Evolutionary conservation across 2,888 invertebrate genomes (phyloP), one percentile per base, ranked within the genome.

Genomic region (Andrena fulva): DNA sequence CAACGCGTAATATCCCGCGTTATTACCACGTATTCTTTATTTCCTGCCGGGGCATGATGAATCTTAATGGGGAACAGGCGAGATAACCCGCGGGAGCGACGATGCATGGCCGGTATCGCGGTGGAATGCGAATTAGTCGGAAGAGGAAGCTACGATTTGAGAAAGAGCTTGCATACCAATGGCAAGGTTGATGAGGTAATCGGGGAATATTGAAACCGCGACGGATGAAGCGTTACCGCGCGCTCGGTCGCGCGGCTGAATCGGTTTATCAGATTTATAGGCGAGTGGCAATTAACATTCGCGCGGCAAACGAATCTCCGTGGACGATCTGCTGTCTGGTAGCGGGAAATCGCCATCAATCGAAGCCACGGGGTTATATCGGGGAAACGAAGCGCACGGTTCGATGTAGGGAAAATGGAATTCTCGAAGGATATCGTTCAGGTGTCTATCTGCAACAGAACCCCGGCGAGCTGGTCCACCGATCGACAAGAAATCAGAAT

Each of bases 311-410:
- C 59, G 24, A 74, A 70, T 69, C 59, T 50, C 60, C 64, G 35
- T 66, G 52, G 66, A 79, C 50, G 56, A 64, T 69, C 73, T 59
- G 59, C 50, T 56, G 24, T 27, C 27, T 35, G 31, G 20, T n/a
- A 75, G 62, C 72, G 70, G 73, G 73, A 80, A 80, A 75, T 78
- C 77, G 72, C 84, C 56, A 70, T 84, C 78, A 76, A 67, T 54
- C 62, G 73, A 12, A 12, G 54, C 54, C 33, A 31, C n/a, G 16
- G 8, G 8, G 50, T 29, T 20, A n/a, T n/a, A 20, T 24, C 33
- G 54, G 68, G 8, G 50, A 20, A 52, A 50, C 66, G 50, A 54
- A 63, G 75, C 50, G 60, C 27, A 24, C 48, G 48, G 50, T 10
- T 54, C 8, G 33, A 8, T 33, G 20, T 6, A 33, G 54, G 68